Conservation (phyloP, 1,140 invertebrate genomes). For the Mizuhopecten yessoensis region DNA sequence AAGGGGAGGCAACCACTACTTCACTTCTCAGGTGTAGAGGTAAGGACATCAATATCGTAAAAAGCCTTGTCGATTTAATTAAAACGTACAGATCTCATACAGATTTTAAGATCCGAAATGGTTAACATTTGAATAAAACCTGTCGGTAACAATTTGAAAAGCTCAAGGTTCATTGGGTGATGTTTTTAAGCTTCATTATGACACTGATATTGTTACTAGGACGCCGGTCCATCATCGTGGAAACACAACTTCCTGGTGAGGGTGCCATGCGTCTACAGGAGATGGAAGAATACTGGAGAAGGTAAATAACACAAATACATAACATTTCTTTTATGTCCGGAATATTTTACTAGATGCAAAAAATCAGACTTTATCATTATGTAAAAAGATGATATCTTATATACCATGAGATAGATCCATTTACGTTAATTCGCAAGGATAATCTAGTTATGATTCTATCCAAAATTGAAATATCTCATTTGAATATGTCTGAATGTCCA, state of each 20-base stretch:
- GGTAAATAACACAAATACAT: constrained; percentile 68
- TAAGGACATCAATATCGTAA: constrained; percentile 86
- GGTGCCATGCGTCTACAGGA: constrained; percentile 96
- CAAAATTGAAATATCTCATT: too few species aligned
- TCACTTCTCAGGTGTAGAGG: constrained; percentile 94
- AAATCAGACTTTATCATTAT: too few species aligned
- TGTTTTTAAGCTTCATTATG: neutral
- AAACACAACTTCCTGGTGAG: constrained; percentile 97
- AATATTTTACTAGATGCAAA: too few species aligned
- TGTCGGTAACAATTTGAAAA: neutral
- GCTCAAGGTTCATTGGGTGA: too few species aligned
- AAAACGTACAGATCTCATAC: too few species aligned
- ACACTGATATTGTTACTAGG: constrained; percentile 85
- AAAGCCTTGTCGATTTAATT: neutral
- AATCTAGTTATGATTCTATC: too few species aligned
- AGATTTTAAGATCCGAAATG: neutral
- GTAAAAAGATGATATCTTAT: too few species aligned
- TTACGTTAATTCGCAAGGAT: too few species aligned
- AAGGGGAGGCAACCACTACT: constrained; percentile 93
- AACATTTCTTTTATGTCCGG: too few species aligned
- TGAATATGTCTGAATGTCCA: too few species aligned
- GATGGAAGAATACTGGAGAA: constrained; percentile 88
- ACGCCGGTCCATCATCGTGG: constrained; percentile 95
- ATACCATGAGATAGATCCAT: too few species aligned
- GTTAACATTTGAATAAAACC: neutral